Base-by-base conservation (phyloP, 2,888 invertebrate species). In the Lasioglossum leucozonium region DNA sequence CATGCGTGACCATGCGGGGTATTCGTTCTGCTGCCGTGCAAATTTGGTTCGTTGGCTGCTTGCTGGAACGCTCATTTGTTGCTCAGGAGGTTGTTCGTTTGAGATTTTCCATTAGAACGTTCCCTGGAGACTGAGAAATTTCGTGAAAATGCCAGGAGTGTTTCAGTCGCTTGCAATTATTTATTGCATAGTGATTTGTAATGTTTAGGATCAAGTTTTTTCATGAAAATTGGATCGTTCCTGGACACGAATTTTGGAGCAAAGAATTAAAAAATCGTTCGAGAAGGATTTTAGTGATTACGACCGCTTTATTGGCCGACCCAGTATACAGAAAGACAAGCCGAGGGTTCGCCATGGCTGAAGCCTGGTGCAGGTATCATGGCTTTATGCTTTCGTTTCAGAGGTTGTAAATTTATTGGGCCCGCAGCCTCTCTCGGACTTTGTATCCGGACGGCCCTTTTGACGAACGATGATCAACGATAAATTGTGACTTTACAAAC, bases 401-500 rank as follows among this genome's bases (percentile, higher is more conserved):
- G 89, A 92, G 91, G 91, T 89, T 90, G 91, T 91, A 91, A 93
- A 93, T 94, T 94, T 93, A 93, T 93, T 90, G 92, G 91, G 85
- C 79, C 85, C 87, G 87, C 86, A 77, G 88, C 89, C 67, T 67
- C 62, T 51, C 89, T 90, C 88, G 91, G 91, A 93, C 92, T 93
- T 92, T 92, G 93, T 92, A 91, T 91, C 90, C 85, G 87, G 88
- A 91, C 88, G 89, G 91, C 86, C 88, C 72, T 90, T 91, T 91
- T 93, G 93, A 92, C 92, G 92, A 93, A 93, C 91, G 92, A 92
- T 92, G 93, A 93, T 93, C 93, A 92, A 91, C 92, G 89, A 91
- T 94, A 93, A 94, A 93, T 94, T 92, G 93, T 91, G 91, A 91
- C 92, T 93, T 92, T 91, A 93, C 92, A 92, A 92, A 93, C 92